These are phyloP conservation scores for Noctua janthe DNA, from an alignment of 2,888 invertebrate species.

Conservation along the genomic window DNA sequence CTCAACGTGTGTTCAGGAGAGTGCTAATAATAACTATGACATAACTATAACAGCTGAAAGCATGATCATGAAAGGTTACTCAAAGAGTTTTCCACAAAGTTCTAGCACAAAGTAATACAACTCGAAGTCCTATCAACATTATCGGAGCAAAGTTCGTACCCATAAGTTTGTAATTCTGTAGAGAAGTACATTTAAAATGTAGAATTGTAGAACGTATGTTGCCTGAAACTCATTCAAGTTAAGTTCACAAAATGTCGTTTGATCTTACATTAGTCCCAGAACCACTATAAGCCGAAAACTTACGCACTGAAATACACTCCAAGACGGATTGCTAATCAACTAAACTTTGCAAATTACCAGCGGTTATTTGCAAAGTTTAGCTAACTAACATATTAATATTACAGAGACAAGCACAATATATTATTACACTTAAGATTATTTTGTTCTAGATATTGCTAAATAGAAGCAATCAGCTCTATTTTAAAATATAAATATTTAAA, in stretches of 20 bases:
- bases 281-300: too few species aligned
- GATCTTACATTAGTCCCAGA: background rate
- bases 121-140: background rate
- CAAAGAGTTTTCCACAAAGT: background rate
- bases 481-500: too few species aligned
- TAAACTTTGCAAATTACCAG: background rate
- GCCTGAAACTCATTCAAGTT: background rate
- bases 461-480: too few species aligned
- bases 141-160: background rate
- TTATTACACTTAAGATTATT: background rate
- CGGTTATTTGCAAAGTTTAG: background rate
- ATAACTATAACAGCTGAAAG: background rate
- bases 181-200: background rate
- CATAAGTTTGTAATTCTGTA: background rate
- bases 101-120: background rate
- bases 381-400: too few species aligned
- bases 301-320: background rate
- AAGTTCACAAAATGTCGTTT: background rate
- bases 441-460: background rate
- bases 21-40: background rate
- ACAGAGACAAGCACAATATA: too few species aligned
- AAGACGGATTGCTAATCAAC: background rate
- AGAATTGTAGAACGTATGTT: background rate
- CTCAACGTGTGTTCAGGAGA: background rate
- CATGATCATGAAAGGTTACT: background rate